Evolutionary conservation across 92 coral and sea anemone genomes (phyloP).

Genomic region (Phymanthus crucifer): DNA sequence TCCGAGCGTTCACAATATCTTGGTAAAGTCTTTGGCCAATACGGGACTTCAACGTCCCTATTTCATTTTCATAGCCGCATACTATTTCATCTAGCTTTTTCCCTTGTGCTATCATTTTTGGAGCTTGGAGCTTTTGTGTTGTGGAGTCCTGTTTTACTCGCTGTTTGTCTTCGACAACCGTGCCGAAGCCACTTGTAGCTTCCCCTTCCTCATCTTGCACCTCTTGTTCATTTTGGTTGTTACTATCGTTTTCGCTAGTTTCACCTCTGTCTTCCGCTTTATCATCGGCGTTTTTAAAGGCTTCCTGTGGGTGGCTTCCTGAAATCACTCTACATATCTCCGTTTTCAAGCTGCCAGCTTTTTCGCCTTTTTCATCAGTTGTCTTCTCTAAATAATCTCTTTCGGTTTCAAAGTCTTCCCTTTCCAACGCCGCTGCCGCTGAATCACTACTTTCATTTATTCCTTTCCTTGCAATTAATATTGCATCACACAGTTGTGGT

Average conservation of each 20-base stretch:
- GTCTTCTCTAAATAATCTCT: neutral
- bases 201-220: neutral
- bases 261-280: neutral
- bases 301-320: neutral
- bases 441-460: neutral
- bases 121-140: constrained; percentile 28
- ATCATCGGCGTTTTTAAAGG: neutral
- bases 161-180: neutral
- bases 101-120: constrained; percentile 27
- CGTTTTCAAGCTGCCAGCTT: neutral
- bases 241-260: neutral
- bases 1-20: constrained; percentile 4
- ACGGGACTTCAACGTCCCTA: neutral
- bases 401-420: neutral
- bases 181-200: neutral
- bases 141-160: constrained; percentile 1
- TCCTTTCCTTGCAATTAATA: neutral
- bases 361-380: neutral
- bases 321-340: neutral
- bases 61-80: constrained; percentile 31
- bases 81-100: constrained; percentile 27
- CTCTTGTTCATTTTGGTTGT: neutral
- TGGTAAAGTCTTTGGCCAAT: constrained; percentile 15
- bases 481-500: constrained; percentile 2
- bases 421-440: too few relatives aligned